phyloP scores from a whole-genome alignment of 2,888 invertebrate genomes.

The Sceliomorpha sp. region DNA sequence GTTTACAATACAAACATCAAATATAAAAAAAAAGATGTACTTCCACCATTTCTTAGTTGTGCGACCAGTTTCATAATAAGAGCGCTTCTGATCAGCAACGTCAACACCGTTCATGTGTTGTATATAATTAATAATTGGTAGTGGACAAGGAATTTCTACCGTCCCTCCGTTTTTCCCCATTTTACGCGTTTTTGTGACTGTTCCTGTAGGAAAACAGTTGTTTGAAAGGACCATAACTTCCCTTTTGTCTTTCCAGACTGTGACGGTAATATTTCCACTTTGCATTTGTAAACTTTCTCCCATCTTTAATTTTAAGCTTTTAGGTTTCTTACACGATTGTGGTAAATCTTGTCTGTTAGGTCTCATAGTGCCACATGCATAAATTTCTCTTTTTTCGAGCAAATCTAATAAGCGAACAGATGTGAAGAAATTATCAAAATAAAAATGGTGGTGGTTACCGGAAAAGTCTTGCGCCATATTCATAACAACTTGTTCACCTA shows the following conservation, averaged over 20 bases:
- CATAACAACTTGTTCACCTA: conserved; percentile 34
- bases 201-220: conserved; percentile 5
- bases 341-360: conserved; percentile 9
- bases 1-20: conserved; percentile 33
- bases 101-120: conserved; percentile 11
- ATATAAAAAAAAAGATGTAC: conserved; percentile 15
- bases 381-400: conserved; percentile 7
- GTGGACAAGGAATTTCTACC: conserved; percentile 1
- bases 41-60: conserved; percentile 33
- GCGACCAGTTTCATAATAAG: conserved; percentile 20
- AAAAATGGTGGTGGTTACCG: conserved; percentile 19
- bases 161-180: background rate
- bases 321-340: conserved; percentile 7
- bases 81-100: conserved; percentile 9
- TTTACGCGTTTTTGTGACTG: background rate
- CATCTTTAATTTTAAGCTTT: conserved; percentile 5
- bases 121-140: conserved; percentile 2
- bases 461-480: conserved; percentile 22
- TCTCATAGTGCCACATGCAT: conserved; percentile 19
- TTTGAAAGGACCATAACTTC: conserved; percentile 13
- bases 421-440: conserved; percentile 38
- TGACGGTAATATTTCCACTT: conserved; percentile 1
- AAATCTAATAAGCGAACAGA: conserved; percentile 12
- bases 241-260: conserved; percentile 19
- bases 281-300: conserved; percentile 11